Evolutionary conservation across 2,113 vertebrate genomes (phyloP).

Genomic region (Plecotus auritus): DNA sequence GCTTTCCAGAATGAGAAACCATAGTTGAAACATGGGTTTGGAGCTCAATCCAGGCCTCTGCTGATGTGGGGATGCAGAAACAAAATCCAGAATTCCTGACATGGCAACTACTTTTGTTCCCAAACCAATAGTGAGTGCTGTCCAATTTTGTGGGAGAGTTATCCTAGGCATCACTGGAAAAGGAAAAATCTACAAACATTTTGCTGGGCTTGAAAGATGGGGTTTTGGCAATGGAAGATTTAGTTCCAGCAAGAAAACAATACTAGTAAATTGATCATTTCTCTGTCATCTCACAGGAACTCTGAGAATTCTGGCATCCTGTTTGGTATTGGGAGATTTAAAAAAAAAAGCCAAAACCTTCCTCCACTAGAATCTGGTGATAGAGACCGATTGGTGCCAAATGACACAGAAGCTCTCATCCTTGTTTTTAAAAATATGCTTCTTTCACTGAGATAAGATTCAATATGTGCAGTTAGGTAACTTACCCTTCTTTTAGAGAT

Average conservation of each 20-base stretch:
- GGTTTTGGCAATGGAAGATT: background rate
- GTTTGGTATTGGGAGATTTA: background rate
- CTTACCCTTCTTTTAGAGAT: background rate
- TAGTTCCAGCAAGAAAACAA: background rate
- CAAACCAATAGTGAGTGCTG: background rate
- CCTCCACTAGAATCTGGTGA: background rate
- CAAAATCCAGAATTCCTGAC: constrained; percentile 45
- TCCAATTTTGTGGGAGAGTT: constrained; percentile 39
- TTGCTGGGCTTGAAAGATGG: background rate
- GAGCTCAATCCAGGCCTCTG: background rate
- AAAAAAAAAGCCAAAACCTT: background rate
- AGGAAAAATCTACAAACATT: constrained; percentile 47
- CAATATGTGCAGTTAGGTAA: background rate
- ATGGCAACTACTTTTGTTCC: constrained; percentile 40
- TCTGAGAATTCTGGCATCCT: background rate
- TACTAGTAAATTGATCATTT: background rate
- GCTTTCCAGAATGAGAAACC: constrained; percentile 40
- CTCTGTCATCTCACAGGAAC: constrained; percentile 5
- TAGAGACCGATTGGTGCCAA: background rate
- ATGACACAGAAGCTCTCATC: background rate
- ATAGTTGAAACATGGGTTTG: constrained; percentile 24
- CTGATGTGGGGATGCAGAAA: constrained; percentile 34
- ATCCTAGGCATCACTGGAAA: constrained; percentile 19
- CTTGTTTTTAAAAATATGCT: constrained; percentile 36
- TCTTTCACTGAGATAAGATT: background rate